A percentile compares a stretch with the other conserved stretches of the same genome.
Conservation (phyloP, 2,113 vertebrate genomes). For the Osmerus eperlanus region DNA sequence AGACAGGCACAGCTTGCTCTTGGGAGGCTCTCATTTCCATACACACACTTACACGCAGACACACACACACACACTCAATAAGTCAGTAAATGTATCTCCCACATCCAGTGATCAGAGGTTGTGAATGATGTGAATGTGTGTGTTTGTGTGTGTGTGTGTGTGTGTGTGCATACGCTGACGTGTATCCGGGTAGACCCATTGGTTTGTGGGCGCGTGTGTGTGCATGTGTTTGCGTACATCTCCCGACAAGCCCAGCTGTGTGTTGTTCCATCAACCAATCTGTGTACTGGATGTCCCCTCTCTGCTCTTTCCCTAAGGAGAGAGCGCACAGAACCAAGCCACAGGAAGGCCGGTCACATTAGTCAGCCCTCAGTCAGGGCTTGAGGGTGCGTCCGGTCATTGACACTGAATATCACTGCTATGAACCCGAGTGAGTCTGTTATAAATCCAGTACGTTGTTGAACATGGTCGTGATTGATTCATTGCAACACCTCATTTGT, state of each 20-base stretch:
- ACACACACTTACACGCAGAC: slow-evolving; percentile 4
- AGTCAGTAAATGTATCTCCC: slow-evolving; percentile 32
- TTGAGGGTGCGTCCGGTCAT: background rate
- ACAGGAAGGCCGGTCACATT: background rate
- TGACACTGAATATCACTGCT: background rate
- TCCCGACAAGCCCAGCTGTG: slow-evolving; percentile 4
- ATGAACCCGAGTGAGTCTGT: too few species aligned
- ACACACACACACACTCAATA: background rate
- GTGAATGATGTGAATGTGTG: slow-evolving; percentile 6
- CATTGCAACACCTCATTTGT: too few species aligned
- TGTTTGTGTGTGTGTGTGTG: slow-evolving; percentile 1
- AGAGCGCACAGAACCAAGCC: background rate
- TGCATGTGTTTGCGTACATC: background rate
- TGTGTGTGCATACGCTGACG: background rate
- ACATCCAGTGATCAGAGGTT: slow-evolving; percentile 24
- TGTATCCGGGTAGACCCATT: background rate
- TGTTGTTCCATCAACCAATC: slow-evolving; percentile 6
- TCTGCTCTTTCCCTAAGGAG: background rate
- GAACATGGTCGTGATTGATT: too few species aligned
- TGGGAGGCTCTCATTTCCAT: slow-evolving; percentile 30
- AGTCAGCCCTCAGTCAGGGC: background rate
- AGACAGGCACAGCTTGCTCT: slow-evolving; percentile 24
- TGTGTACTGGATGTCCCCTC: background rate
- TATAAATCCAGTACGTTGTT: too few species aligned
- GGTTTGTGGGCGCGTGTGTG: background rate